These are phyloP conservation scores for Falco concolor DNA, from an alignment of 2,797 vertebrate species.

Conservation along the genomic window DNA sequence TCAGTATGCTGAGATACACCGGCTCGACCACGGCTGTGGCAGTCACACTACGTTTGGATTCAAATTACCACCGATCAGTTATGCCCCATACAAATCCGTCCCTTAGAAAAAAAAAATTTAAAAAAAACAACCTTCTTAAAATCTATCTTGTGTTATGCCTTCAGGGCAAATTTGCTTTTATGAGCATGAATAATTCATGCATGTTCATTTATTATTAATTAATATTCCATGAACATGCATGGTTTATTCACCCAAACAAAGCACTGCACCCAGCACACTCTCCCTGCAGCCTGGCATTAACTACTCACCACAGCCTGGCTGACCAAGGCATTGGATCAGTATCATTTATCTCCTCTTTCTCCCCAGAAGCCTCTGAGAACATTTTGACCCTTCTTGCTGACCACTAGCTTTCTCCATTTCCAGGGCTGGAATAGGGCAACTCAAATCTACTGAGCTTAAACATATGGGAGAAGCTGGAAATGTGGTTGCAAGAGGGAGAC, in stretches of 20 bases:
- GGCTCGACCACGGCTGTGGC: not conserved
- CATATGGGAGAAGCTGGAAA: not conserved
- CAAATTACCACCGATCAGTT: constrained; percentile 33
- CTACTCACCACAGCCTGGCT: not conserved
- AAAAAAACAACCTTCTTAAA: not conserved
- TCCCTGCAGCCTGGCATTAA: not conserved
- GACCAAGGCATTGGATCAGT: not conserved
- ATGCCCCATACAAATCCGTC: not conserved
- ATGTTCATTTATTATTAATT: constrained; percentile 71
- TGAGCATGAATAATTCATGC: constrained; percentile 69
- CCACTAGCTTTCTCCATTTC: not conserved
- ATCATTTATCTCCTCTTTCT: not conserved
- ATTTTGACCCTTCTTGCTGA: not conserved
- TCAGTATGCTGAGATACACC: not conserved
- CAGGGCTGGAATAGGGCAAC: not conserved
- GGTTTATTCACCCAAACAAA: constrained; percentile 68
- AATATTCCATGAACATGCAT: constrained; percentile 70
- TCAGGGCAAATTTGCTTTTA: constrained; percentile 71
- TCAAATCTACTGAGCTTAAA: not conserved
- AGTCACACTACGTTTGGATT: not conserved
- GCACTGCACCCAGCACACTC: not conserved
- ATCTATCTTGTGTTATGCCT: constrained; percentile 59
- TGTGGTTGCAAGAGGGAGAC: not conserved
- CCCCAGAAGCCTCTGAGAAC: not conserved
- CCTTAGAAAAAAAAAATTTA: not conserved